A percentile compares a stretch with the other conserved stretches of the same genome.
These are phyloP conservation scores for Musca domestica DNA, from an alignment of 1,140 invertebrate species.

Conservation along the genomic window DNA sequence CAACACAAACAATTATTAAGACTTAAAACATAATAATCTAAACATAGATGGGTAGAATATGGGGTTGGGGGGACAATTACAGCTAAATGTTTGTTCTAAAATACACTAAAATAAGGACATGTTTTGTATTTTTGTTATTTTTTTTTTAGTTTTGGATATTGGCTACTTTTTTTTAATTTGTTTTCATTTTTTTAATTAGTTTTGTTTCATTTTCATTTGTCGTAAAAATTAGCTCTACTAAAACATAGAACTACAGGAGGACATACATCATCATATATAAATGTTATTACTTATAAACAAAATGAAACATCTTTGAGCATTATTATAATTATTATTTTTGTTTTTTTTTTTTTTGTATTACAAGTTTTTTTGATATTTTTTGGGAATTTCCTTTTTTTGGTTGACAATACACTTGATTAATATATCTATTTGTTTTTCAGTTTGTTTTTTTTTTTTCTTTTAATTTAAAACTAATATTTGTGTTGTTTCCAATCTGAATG, in stretches of 20 bases:
- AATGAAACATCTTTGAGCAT: conserved; percentile 19
- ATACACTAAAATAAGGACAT: neutral
- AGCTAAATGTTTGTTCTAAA: too few relatives aligned
- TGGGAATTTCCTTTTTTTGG: conserved; percentile 19
- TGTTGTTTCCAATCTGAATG: conserved; percentile 2
- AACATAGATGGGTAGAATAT: too few relatives aligned
- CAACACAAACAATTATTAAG: too few relatives aligned
- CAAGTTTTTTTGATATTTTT: conserved; percentile 13
- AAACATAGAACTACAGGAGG: conserved; percentile 41
- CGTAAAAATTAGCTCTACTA: conserved; percentile 37
- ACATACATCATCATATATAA: too few relatives aligned
- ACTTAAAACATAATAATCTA: too few relatives aligned
- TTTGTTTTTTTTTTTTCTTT: neutral
- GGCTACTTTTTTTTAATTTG: too few relatives aligned
- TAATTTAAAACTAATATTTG: neutral
- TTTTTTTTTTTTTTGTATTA: conserved; percentile 1
- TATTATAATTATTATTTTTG: conserved; percentile 4
- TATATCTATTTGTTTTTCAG: neutral
- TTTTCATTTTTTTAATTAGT: neutral
- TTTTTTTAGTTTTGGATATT: neutral
- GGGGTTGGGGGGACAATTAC: too few relatives aligned
- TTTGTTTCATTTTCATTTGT: neutral
- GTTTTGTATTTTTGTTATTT: conserved; percentile 1
- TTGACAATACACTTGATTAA: conserved; percentile 23
- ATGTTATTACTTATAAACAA: neutral